Conservation (phyloP, 2,888 invertebrate species). For the Cephus sareptanus region DNA sequence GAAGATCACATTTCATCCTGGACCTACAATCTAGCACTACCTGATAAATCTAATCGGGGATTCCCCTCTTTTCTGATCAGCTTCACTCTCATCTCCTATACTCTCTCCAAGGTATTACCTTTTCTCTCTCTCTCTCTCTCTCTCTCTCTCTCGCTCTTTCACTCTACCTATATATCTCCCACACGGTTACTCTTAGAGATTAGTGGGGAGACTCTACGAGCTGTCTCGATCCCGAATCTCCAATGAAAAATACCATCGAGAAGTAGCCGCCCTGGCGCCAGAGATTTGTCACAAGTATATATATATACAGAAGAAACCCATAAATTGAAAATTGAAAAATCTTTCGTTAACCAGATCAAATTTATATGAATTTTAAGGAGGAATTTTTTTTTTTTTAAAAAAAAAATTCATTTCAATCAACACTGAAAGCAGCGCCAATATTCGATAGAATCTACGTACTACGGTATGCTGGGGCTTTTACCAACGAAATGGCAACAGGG, state of each 20-base stretch:
- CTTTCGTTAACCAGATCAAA: no score
- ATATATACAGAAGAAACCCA: neutral
- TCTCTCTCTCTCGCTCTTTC: constrained; percentile 13
- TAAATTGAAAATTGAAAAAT: no score
- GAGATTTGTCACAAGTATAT: constrained; percentile 12
- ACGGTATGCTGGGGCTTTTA: neutral
- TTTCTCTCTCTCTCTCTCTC: constrained; percentile 29
- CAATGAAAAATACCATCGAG: neutral
- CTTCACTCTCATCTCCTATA: neutral
- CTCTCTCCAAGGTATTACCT: neutral
- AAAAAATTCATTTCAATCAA: neutral
- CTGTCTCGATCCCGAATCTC: neutral
- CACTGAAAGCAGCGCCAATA: neutral
- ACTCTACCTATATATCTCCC: neutral
- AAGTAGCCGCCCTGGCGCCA: constrained; percentile 49
- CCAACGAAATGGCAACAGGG: neutral
- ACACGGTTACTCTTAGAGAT: neutral
- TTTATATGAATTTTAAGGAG: no score
- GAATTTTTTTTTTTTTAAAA: no score
- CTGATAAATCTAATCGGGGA: neutral
- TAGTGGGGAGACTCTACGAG: neutral
- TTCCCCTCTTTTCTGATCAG: neutral
- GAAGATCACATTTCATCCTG: neutral
- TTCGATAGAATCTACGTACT: neutral
- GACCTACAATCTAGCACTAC: neutral